Evolutionary conservation across 1,140 invertebrate genomes (phyloP), one percentile per base, ranked within the genome.

Genomic region (Aphaenogaster ashmeadi): DNA sequence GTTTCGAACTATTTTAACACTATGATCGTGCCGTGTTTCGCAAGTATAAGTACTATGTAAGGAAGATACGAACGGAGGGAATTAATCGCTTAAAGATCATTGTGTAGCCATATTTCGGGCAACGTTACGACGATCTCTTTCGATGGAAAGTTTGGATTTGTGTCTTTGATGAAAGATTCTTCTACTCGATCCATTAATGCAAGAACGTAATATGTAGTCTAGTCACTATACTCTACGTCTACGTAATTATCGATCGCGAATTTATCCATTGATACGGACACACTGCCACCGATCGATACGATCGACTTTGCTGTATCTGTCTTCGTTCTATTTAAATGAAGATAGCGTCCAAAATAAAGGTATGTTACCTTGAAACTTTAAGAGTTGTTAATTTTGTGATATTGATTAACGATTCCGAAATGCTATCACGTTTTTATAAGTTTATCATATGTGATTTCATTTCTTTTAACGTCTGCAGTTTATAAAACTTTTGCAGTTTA

Each of bases 211-310:
- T 36, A 44, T 79, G 58, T 75, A 64, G 44, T 44, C 47, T 85
- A 85, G 41, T 86, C 33, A 50, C 11, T 50, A 50, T 60, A 44
- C 15, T 79, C 9, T 56, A 50, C 78, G 62, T n/a, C 54, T 52
- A 54, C 44, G 33, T 54, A 44, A 41, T 11, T 52, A 52, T 86
- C 74, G 50, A 79, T 66, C 58, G 72, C 74, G 47, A 86, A 41
- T 77, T 64, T 4, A 86, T 67, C 47, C 13, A 62, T 56, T 79
- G 44, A 44, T 62, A 47, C 18, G 81, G 71, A 77, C 72, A 79
- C 83, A 86, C 83, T 86, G 83, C 83, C 83, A 86, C 58, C 83
- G 83, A 86, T 86, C 75, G 47, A 44, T 33, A 64, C 72, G 83
- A 79, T 86, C 72, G 71, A 86, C 44, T 86, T 86, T 67, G 58